Percentiles rank a stretch among this genome's conserved stretches.
phyloP scores from a whole-genome alignment of 2,888 invertebrate species.

The Argyra leucocephala region DNA sequence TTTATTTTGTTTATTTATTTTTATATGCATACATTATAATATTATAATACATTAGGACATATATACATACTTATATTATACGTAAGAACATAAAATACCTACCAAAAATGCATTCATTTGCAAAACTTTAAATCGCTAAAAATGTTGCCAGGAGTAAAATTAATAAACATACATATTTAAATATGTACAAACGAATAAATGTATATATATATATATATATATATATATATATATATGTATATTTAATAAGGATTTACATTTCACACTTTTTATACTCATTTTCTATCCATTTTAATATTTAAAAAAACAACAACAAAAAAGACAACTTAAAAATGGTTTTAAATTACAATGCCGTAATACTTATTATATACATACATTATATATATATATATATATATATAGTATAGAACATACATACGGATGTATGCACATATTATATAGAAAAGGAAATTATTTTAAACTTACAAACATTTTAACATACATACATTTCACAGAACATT shows the following conservation, averaged over 20 bases:
- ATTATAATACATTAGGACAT: no score
- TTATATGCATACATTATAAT: no score
- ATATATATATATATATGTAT: neutral
- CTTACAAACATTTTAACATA: no score
- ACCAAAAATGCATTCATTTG: slow-evolving; percentile 6
- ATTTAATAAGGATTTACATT: slow-evolving; percentile 3
- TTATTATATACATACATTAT: neutral
- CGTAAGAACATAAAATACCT: no score
- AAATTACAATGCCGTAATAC: neutral
- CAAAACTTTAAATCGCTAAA: neutral
- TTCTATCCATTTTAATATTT: neutral
- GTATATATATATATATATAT: neutral
- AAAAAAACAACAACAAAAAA: neutral
- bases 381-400: neutral
- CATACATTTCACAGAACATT: no score
- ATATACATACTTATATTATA: no score
- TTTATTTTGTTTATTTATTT: no score
- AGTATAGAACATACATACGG: neutral
- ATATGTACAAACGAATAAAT: neutral
- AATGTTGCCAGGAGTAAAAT: neutral
- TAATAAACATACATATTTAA: neutral
- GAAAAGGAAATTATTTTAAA: no score
- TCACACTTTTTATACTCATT: neutral
- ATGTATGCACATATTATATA: no score
- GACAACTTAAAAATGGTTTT: neutral